Base-by-base conservation (phyloP, 1,140 invertebrate genomes). In the Cydia pomonella region DNA sequence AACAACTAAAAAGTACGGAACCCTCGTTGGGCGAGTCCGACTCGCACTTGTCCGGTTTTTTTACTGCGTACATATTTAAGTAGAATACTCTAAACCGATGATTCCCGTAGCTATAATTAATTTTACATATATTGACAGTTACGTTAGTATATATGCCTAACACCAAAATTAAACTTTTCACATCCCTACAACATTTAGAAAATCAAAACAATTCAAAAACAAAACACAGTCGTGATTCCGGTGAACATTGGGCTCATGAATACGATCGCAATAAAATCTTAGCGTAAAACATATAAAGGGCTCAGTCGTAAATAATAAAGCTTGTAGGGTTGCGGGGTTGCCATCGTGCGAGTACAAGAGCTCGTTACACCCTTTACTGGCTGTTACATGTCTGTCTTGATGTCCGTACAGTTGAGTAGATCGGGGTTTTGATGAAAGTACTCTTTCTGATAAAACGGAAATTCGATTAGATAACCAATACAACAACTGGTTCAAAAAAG, bases 271-370 rank as follows among this genome's bases (percentile, higher is more conserved):
- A 87, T 92, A 91, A 90, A 92, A 91, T 92, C 89, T 92, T 90
- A 91, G 88, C 86, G 84, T 84, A 89, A 92, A 89, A 89, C 87
- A 83, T 84, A 83, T 84, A 87, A 91, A 89, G 86, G 87, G 85
- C 77, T 73, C 75, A 86, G 81, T 87, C 89, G 87, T 92, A 91
- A 91, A 92, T 91, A 90, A 92, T 92, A 91, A 89, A 91, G 78
- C 88, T 85, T 87, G 85, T 86, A 83, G 81, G 87, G 85, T 80
- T 82, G 82, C 80, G 81, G 83, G 87, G 84, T 79, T 76, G 72
- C 79, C 79, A 73, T 84, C 82, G 84, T 85, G 83, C 87, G 84
- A 80, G 83, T 86, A 16, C 41, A 16, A 44, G 41, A 44, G 81
- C 87, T 88, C 86, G 88, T 90, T 89, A 81, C 84, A 83, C 87